phyloP scores from a whole-genome alignment of 1,140 invertebrate genomes.

The Delia radicum region DNA sequence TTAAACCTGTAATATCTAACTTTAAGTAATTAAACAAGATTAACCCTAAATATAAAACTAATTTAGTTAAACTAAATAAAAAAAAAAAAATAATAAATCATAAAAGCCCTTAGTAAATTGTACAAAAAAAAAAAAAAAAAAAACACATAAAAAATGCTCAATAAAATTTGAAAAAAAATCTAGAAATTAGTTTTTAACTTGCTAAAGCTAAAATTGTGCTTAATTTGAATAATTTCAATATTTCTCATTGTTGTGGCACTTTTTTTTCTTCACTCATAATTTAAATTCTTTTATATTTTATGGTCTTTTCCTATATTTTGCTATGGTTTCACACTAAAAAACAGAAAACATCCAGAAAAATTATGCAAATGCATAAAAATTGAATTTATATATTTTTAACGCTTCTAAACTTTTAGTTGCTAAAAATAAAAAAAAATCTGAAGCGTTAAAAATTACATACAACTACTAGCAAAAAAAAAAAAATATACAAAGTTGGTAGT shows the following conservation, averaged over 20 bases:
- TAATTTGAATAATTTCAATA: too few relatives aligned
- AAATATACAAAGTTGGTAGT: neutral
- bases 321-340: neutral
- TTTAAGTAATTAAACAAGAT: too few relatives aligned
- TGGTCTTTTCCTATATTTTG: too few relatives aligned
- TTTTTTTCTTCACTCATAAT: too few relatives aligned
- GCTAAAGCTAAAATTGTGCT: too few relatives aligned
- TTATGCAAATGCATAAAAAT: slow-evolving; percentile 21
- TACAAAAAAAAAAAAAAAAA: neutral
- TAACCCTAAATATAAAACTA: neutral
- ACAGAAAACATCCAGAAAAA: neutral
- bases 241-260: too few relatives aligned
- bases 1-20: too few relatives aligned
- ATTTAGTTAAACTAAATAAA: neutral
- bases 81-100: neutral
- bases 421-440: neutral
- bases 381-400: neutral
- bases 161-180: neutral
- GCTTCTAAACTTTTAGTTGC: neutral
- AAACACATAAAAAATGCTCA: neutral
- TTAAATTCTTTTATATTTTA: too few relatives aligned
- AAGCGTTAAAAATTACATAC: neutral
- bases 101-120: neutral
- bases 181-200: too few relatives aligned
- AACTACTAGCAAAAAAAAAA: neutral